Evolutionary conservation across 2,797 vertebrate genomes (phyloP).

Genomic region (Paratrypauchen microcephalus): DNA sequence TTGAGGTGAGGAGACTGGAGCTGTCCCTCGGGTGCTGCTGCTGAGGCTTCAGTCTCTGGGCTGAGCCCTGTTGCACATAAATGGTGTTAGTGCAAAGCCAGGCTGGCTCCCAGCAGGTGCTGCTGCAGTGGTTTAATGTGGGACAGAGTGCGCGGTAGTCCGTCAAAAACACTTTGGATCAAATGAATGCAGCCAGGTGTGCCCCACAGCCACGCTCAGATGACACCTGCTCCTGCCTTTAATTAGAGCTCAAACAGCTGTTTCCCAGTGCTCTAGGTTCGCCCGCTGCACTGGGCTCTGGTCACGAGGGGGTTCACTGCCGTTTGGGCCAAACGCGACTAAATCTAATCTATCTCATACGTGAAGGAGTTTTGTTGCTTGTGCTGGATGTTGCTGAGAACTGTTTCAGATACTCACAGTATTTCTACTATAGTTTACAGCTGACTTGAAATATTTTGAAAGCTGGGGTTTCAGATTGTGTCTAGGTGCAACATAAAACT

Average conservation of each 20-base stretch:
- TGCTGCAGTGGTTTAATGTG: constrained; percentile 63
- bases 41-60: constrained; percentile 31
- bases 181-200: constrained; percentile 80
- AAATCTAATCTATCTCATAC: constrained; percentile 25
- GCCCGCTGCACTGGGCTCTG: constrained; percentile 45
- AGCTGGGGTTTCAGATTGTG: not conserved
- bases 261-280: constrained; percentile 61
- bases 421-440: not conserved
- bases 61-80: constrained; percentile 41
- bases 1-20: constrained; percentile 45
- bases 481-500: not conserved
- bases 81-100: constrained; percentile 26
- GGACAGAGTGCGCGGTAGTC: constrained; percentile 62
- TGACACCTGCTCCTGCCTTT: constrained; percentile 82
- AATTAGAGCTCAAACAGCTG: constrained; percentile 81
- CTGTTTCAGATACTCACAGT: not conserved
- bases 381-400: not conserved
- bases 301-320: constrained; percentile 60
- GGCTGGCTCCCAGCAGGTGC: constrained; percentile 58
- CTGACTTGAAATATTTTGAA: too few species aligned
- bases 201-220: constrained; percentile 68
- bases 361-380: not conserved
- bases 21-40: constrained; percentile 35
- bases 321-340: constrained; percentile 22
- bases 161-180: constrained; percentile 79